These are phyloP conservation scores for Lithobates pipiens DNA, from an alignment of 2,797 vertebrate genomes.

Conservation along the genomic window DNA sequence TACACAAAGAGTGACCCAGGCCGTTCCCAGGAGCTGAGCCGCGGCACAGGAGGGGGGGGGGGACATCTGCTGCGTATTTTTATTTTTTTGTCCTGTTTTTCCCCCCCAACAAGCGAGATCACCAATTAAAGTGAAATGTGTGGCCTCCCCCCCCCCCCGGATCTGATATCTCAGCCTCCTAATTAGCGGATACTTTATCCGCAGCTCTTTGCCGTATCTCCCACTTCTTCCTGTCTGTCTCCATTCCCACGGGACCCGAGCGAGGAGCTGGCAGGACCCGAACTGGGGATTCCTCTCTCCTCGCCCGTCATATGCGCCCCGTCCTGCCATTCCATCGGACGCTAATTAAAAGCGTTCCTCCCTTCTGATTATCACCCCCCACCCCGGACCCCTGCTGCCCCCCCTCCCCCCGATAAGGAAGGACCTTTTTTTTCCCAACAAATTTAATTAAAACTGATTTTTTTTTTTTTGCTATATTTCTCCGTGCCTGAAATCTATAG, in stretches of 20 bases:
- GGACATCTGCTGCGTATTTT: conserved; percentile 61
- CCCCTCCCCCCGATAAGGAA: background rate
- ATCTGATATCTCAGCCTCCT: conserved; percentile 56
- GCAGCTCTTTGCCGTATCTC: conserved; percentile 43
- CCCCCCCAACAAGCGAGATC: conserved; percentile 41
- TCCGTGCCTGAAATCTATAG: conserved; percentile 14
- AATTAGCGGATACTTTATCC: conserved; percentile 62
- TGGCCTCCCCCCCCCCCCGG: conserved; percentile 25
- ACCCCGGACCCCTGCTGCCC: background rate
- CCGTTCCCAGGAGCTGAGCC: conserved; percentile 49
- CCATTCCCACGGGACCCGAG: conserved; percentile 58
- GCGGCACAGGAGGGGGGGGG: conserved; percentile 47
- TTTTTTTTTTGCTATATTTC: conserved; percentile 1
- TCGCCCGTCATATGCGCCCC: background rate
- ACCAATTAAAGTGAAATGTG: conserved; percentile 57
- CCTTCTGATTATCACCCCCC: conserved; percentile 13
- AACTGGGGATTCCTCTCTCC: conserved; percentile 10
- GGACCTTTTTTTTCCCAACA: background rate
- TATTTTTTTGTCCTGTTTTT: conserved; percentile 53
- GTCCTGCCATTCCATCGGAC: conserved; percentile 33
- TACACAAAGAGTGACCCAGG: background rate
- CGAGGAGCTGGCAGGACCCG: conserved; percentile 26
- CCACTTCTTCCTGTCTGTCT: conserved; percentile 52
- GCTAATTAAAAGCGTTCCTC: conserved; percentile 38
- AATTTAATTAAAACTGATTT: conserved; percentile 41